Base-by-base conservation (phyloP, 2,113 vertebrate species). In the Etia nguti region DNA sequence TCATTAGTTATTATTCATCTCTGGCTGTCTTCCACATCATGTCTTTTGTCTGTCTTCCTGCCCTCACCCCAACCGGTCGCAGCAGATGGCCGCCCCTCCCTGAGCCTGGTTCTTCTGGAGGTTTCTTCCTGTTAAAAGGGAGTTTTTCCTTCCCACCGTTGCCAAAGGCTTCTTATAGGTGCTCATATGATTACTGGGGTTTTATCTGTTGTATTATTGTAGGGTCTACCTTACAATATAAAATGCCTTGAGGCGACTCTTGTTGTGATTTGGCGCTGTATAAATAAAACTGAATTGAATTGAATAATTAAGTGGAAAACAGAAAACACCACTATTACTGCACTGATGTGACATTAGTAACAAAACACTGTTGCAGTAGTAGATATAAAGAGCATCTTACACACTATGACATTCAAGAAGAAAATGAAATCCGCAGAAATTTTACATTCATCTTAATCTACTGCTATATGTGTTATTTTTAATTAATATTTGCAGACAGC, bases 401-500 rank as follows among this genome's bases (percentile, higher is more conserved):
- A 73, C 68, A 46, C 5, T 46, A 13, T 46, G 65, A 26, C 8
- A 46, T 73, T 73, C 41, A 73, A 73, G 13, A 13, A 73, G 15
- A 75, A 18, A 75, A 75, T 26, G 10, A 38, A 81, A 41, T 20
- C 3, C 24, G 24, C 48, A n/a, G 20, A 1, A 26, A 80, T 52
- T n/a, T 54, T 26, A 11, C 15, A 46, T 46, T 16, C 73, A 16
- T 59, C 70, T 15, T 34, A 38, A 52, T 46, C 15, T 55, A 16
- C 10, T 26, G 6, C 26, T 77, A 8, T 31, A 77, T 31, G 24
- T 50, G 24, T 26, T 50, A 0, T 20, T 77, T 50, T 77, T 20
- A 77, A 77, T 50, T 77, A 77, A 6, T 31, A 77, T 87, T 50
- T 83, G 9, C 36, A 55, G 31, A 81, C 31, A 34, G n/a, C 8